Conservation (phyloP, 2,888 invertebrate genomes). For the Apoda limacodes region DNA sequence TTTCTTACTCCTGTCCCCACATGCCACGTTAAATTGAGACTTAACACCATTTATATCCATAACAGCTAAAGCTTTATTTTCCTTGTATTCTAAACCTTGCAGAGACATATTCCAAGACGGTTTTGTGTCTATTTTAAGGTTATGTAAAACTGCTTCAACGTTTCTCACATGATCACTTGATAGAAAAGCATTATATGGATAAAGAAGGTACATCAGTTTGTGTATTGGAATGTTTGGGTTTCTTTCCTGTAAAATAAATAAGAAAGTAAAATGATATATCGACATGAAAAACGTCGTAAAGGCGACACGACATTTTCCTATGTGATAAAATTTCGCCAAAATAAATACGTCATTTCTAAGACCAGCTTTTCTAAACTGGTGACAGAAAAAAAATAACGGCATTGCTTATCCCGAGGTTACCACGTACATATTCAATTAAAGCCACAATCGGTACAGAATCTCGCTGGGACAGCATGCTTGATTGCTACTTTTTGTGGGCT, state of each 20-base stretch:
- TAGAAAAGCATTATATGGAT: constrained; percentile 86
- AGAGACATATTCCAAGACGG: constrained; percentile 33
- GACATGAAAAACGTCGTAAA: too few species aligned
- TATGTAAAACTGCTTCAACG: constrained; percentile 77
- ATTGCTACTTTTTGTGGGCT: too few species aligned
- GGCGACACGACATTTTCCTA: too few species aligned
- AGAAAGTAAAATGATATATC: too few species aligned
- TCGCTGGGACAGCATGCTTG: too few species aligned
- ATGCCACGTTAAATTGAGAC: constrained; percentile 48
- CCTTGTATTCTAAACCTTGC: constrained; percentile 33
- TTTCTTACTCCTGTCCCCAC: constrained; percentile 37
- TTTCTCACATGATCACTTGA: constrained; percentile 80
- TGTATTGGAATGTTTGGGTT: constrained; percentile 75
- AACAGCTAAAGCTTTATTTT: constrained; percentile 43
- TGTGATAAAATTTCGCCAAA: too few species aligned
- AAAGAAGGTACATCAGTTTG: constrained; percentile 80
- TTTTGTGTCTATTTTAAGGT: constrained; percentile 61
- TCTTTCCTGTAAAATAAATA: constrained; percentile 69
- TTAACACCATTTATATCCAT: constrained; percentile 48
- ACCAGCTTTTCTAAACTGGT: too few species aligned
- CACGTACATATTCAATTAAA: too few species aligned
- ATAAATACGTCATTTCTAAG: too few species aligned
- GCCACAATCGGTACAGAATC: too few species aligned
- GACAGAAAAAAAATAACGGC: too few species aligned
- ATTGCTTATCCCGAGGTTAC: too few species aligned